phyloP scores from a whole-genome alignment of 1,140 invertebrate species.

The Thaumetopoea pityocampa region DNA sequence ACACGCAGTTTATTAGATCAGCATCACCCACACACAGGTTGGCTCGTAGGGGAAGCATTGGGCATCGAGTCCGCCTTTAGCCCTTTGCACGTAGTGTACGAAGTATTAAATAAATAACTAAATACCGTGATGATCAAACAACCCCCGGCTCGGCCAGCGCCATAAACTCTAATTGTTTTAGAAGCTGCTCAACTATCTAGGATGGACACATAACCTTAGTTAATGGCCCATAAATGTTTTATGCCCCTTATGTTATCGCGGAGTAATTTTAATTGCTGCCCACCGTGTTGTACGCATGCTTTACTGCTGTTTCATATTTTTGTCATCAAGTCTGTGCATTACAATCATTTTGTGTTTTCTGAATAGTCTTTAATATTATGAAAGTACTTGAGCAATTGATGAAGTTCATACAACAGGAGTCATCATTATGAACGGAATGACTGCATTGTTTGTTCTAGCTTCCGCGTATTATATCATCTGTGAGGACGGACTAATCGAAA shows the following conservation, averaged over 20 bases:
- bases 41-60: no score
- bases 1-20: no score
- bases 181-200: conserved; percentile 27
- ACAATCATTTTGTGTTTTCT: background rate
- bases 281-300: conserved; percentile 48
- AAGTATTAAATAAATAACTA: no score
- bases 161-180: conserved; percentile 28
- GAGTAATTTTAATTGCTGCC: conserved; percentile 53
- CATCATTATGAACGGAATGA: no score
- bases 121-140: background rate
- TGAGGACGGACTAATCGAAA: no score
- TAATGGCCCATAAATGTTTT: conserved; percentile 56
- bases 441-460: no score
- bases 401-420: no score
- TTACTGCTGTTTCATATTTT: conserved; percentile 33
- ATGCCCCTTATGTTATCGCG: conserved; percentile 37
- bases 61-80: no score
- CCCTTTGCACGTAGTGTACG: no score
- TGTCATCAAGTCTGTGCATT: conserved; percentile 19
- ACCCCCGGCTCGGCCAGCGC: background rate
- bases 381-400: no score
- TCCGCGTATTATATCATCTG: conserved; percentile 16
- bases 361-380: conserved; percentile 3
- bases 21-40: no score
- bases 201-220: conserved; percentile 43